A percentile compares a stretch with the other conserved stretches of the same genome.
These are phyloP conservation scores for Atherinomorus stipes DNA, from an alignment of 2,113 vertebrate genomes.

Conservation along the genomic window DNA sequence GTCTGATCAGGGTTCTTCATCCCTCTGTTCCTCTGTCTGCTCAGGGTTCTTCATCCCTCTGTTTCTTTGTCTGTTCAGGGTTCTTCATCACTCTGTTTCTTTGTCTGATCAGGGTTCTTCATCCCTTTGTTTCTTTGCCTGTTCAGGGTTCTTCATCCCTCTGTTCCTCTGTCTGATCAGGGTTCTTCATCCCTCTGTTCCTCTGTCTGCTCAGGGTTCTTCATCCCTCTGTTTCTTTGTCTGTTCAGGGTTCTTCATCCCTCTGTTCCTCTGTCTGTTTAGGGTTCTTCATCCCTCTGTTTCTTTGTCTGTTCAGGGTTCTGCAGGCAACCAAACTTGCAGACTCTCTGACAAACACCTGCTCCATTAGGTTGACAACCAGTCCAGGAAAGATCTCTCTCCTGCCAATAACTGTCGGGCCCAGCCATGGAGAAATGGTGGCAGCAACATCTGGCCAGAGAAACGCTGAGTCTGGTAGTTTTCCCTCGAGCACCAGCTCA, in stretches of 20 bases:
- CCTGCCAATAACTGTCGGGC: not conserved
- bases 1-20: no score
- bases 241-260: not conserved
- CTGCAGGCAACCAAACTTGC: not conserved
- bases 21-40: no score
- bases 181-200: no score
- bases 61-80: no score
- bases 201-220: no score
- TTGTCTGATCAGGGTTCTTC: no score
- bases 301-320: not conserved
- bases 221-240: no score
- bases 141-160: no score
- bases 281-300: conserved; percentile 22
- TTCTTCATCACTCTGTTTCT: no score
- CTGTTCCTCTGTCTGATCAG: no score
- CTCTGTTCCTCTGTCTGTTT: conserved; percentile 13
- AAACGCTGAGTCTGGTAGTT: conserved; percentile 46
- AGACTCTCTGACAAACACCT: conserved; percentile 48
- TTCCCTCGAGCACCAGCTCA: not conserved
- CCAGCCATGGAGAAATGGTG: not conserved
- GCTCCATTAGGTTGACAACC: conserved; percentile 33
- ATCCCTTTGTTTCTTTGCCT: no score
- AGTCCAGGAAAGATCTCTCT: conserved; percentile 16
- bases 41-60: no score
- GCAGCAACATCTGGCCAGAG: conserved; percentile 49